Conservation (phyloP, 2,797 vertebrate species). For the Diplodus puntazzo region DNA sequence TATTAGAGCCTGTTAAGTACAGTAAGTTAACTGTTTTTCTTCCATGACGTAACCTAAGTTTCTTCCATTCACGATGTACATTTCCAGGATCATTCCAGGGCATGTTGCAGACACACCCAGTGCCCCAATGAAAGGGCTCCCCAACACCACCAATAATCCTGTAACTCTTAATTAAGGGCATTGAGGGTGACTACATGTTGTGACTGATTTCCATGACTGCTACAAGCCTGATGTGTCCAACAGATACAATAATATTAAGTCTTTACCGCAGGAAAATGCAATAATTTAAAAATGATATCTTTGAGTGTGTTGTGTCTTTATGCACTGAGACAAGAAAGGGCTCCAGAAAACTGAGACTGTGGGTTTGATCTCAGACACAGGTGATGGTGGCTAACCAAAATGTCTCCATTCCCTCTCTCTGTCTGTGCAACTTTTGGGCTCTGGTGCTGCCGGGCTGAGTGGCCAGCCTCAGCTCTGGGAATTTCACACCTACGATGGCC, state of each 20-base stretch:
- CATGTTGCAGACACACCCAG: conserved; percentile 69
- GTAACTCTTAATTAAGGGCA: conserved; percentile 68
- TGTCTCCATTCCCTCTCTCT: conserved; percentile 49
- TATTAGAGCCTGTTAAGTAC: background rate
- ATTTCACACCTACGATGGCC: conserved; percentile 75
- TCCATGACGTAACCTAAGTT: conserved; percentile 35
- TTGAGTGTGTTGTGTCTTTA: conserved; percentile 39
- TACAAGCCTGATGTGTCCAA: conserved; percentile 66
- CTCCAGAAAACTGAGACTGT: conserved; percentile 35
- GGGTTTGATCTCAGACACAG: conserved; percentile 60
- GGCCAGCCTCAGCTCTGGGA: conserved; percentile 61
- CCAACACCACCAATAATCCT: conserved; percentile 53
- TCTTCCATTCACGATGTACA: conserved; percentile 7
- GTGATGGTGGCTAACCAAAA: conserved; percentile 61
- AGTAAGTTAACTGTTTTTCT: conserved; percentile 30
- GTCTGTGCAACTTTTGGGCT: conserved; percentile 53
- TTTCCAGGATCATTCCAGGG: conserved; percentile 66
- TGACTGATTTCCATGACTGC: conserved; percentile 58
- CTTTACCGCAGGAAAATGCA: conserved; percentile 29
- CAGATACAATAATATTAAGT: conserved; percentile 53
- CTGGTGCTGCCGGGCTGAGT: conserved; percentile 48
- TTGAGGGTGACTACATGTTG: conserved; percentile 54
- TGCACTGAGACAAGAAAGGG: conserved; percentile 36
- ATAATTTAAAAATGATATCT: conserved; percentile 20
- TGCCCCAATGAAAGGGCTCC: conserved; percentile 72